Evolutionary conservation across 2,797 vertebrate species (phyloP), one percentile per base, ranked within the genome.

Genomic region (Coendou prehensilis): DNA sequence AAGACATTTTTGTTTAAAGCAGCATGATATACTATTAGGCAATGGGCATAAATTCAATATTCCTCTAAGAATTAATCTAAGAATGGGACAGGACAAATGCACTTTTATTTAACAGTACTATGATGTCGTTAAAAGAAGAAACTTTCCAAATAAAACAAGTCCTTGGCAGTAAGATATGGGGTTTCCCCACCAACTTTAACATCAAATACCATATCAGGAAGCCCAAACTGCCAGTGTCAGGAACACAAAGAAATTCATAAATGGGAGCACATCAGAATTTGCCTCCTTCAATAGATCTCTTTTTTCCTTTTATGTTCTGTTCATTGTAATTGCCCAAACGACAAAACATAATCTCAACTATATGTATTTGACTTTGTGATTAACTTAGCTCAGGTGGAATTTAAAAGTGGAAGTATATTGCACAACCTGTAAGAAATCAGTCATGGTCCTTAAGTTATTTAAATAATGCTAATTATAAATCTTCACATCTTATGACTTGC

Each of bases 351-450:
- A 76, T 83, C 88, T 89, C 71, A 61, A 82, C 69, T 95, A 87
- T 57, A 18, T 87, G 18, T 95, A 67, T 97, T 96, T 97, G 96
- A 90, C 59, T 97, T 97, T 97, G 83, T 86, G 91, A 97, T 97
- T 95, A 95, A 82, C 63, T 86, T 87, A 71, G 82, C 54, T 92
- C 87, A 56, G 45, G 84, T 94, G 81, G 22, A 85, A 76, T 41
- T 80, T 91, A 76, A 93, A 95, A 56, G 63, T 94, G 17, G 37
- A 57, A 90, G n/a, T 57, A 37, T 71, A 71, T 91, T 80, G 50
- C 13, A 9, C 69, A 82, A 76, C 67, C 52, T 85, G 18, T 41
- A 78, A 93, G 67, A 93, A 95, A 84, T 82, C 56, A 78, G 69
- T 96, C 47, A 89, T 63, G 76, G 78, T 89, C 81, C 56, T 76